Conservation (phyloP, 2,888 invertebrate genomes). For the Eilema sororculum region DNA sequence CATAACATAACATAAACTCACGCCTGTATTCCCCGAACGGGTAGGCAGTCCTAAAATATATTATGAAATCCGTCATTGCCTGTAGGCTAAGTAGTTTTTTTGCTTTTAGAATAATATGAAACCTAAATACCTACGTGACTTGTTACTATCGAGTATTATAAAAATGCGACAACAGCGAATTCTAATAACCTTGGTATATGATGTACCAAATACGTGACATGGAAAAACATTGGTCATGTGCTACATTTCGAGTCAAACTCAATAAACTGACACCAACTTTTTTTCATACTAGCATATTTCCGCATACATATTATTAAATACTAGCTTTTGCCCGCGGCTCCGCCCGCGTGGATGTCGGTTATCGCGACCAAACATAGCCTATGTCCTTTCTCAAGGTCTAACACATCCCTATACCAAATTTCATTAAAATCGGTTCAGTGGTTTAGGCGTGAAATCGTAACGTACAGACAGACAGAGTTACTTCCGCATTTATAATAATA, state of each 20-base stretch:
- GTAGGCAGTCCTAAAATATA: no score
- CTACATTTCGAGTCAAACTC: conserved; percentile 31
- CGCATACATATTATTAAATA: neutral
- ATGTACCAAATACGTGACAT: conserved; percentile 45
- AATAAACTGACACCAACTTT: conserved; percentile 45
- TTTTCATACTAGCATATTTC: neutral
- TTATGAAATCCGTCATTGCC: neutral
- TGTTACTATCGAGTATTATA: neutral
- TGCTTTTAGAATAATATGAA: neutral
- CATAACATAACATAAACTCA: no score
- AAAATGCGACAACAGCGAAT: conserved; percentile 4
- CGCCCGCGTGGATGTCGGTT: no score
- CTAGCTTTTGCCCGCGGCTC: no score
- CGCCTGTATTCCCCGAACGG: no score
- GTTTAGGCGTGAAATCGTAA: no score
- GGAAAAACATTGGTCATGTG: conserved; percentile 37
- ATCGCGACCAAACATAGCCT: no score
- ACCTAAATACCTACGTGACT: neutral
- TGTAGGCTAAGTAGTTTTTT: neutral
- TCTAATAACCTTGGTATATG: conserved; percentile 32
- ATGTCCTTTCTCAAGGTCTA: no score
- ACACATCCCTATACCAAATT: no score
- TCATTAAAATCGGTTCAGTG: no score
- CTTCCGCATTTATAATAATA: no score
- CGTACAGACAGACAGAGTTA: no score